Base-by-base conservation (phyloP, 2,888 invertebrate genomes). In the Pheosia gnoma region DNA sequence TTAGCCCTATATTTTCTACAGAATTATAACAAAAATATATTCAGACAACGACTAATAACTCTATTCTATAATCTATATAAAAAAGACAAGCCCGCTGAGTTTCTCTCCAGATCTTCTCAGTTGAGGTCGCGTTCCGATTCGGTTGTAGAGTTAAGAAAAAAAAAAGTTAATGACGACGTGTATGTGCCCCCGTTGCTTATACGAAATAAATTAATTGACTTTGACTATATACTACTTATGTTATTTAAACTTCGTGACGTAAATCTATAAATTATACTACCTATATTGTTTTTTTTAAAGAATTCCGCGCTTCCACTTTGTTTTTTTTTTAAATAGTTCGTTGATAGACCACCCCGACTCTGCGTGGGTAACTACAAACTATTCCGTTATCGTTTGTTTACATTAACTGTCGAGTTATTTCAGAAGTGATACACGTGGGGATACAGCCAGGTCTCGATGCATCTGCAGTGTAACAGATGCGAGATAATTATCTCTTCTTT, bases 351-450 rank as follows among this genome's bases (percentile, higher is more conserved):
- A 57, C 57, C 57, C 41, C 36, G 36, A 43, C 41, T 4, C 9
- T 4, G 43, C 43, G 43, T 43, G 57, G 57, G 43, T 36, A 10
- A 38, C 41, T 8, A 25, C 38, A n/a, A 55, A 54, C 41, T 45
- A 41, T 56, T 45, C 57, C 45, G 45, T 43, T 45, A 57, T 36
- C 36, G 11, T 43, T 57, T 57, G 57, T 57, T 57, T 57, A 57
- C 57, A 36, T 43, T 57, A 36, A 25, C 55, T 36, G n/a, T n/a
- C 36, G 36, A 45, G 57, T 57, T 57, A 57, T 57, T 57, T 45
- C 57, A 43, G 57, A 57, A 13, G 45, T 45, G 57, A 43, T 57
- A 57, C 57, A 57, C 57, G 45, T 57, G 57, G 41, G 5, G 13
- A 8, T 51, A 10, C 4, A 38, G n/a, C 9, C 41, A 41, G 13